phyloP scores from a whole-genome alignment of 1,140 invertebrate genomes.

The Drosophila seguyi region DNA sequence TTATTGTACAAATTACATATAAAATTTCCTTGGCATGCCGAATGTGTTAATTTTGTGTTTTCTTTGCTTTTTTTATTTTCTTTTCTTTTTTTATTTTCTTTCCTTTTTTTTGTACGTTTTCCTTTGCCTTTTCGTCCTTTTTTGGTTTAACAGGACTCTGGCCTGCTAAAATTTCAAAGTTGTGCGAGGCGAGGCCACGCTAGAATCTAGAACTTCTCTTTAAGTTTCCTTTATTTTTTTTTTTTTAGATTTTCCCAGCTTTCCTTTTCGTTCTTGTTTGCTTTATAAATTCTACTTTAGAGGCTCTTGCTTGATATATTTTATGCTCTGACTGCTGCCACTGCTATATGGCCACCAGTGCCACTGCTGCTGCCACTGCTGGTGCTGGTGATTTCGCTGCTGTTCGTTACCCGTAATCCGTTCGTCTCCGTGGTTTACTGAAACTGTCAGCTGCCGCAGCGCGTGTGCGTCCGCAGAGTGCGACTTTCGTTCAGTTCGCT shows the following conservation, averaged over 20 bases:
- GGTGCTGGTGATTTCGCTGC: slow-evolving; percentile 36
- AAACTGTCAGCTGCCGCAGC: slow-evolving; percentile 83
- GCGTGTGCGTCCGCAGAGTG: slow-evolving; percentile 74
- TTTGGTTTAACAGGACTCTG: neutral
- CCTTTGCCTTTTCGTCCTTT: neutral
- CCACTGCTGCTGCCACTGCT: neutral
- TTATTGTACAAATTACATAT: slow-evolving; percentile 31
- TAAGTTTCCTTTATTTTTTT: no score
- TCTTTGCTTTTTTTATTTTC: no score
- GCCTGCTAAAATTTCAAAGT: neutral
- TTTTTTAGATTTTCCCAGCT: neutral
- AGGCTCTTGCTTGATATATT: neutral
- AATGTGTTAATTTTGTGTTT: slow-evolving; percentile 24
- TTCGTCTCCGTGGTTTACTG: slow-evolving; percentile 85
- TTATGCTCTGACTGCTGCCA: slow-evolving; percentile 22
- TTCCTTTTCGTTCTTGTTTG: neutral
- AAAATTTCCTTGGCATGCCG: slow-evolving; percentile 16
- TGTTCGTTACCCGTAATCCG: slow-evolving; percentile 82
- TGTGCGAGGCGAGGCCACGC: neutral
- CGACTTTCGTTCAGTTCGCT: slow-evolving; percentile 79
- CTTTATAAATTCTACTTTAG: slow-evolving; percentile 12
- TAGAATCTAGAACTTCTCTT: neutral
- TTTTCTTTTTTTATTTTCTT: neutral
- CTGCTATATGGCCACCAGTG: slow-evolving; percentile 6
- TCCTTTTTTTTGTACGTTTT: neutral